These are phyloP conservation scores for Julus scandinavius DNA, from an alignment of 2,888 invertebrate species.

Conservation along the genomic window DNA sequence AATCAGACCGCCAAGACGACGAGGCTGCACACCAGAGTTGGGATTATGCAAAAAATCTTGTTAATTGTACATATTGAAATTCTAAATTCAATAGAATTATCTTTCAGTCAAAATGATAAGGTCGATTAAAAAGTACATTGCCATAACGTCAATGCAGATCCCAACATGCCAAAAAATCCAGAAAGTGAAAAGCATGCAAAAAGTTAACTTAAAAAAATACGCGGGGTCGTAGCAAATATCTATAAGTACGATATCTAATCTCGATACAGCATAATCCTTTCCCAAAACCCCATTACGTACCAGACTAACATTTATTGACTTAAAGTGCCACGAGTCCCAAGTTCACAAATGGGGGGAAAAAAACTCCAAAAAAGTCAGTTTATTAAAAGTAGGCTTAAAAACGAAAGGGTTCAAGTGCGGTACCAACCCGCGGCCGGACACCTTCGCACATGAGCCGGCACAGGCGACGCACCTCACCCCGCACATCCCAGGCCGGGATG, in stretches of 20 bases:
- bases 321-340: background rate
- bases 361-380: background rate
- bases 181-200: background rate
- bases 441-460: background rate
- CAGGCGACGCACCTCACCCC: background rate
- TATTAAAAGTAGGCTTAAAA: background rate
- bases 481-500: conserved; percentile 28
- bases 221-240: background rate
- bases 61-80: no score
- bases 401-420: background rate
- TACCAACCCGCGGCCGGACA: background rate
- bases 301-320: background rate
- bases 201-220: background rate
- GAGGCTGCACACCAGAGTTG: background rate
- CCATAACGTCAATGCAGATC: background rate
- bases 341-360: background rate
- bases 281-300: background rate
- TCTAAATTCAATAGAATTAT: background rate
- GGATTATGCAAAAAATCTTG: no score
- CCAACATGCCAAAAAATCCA: background rate
- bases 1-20: background rate
- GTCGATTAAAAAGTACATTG: background rate
- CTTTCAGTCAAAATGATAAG: background rate
- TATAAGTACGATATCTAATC: background rate
- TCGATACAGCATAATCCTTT: background rate